These are phyloP conservation scores for Amazonetta brasiliensis DNA, from an alignment of 2,797 vertebrate species.

Conservation along the genomic window DNA sequence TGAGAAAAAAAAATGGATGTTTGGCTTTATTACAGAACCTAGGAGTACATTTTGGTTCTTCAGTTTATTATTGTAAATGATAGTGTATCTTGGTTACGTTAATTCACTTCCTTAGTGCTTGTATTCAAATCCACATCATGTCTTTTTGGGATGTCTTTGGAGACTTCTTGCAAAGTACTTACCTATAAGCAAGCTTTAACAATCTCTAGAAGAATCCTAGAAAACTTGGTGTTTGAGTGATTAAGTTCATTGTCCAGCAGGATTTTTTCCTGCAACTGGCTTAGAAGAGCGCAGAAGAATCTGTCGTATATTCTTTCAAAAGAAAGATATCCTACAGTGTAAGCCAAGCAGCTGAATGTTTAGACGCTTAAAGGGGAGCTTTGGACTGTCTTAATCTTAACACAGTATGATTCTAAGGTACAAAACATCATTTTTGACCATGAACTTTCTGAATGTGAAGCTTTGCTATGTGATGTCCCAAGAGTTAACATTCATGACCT, in stretches of 20 bases:
- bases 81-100: fast-evolving
- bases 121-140: background rate
- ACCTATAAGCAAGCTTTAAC: background rate
- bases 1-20: background rate
- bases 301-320: background rate
- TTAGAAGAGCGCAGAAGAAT: background rate
- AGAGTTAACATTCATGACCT: background rate
- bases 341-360: background rate
- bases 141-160: background rate
- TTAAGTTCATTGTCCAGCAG: background rate
- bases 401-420: background rate
- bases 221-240: background rate
- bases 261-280: background rate
- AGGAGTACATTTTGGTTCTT: background rate
- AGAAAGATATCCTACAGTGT: background rate
- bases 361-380: background rate
- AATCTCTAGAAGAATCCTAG: background rate
- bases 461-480: background rate
- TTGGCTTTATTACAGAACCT: background rate
- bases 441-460: background rate
- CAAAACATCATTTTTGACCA: background rate
- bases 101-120: background rate
- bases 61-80: background rate
- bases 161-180: background rate
- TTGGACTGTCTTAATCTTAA: background rate